These are phyloP conservation scores for Planiliza haematocheilus DNA, from an alignment of 2,113 vertebrate genomes.

Conservation along the genomic window DNA sequence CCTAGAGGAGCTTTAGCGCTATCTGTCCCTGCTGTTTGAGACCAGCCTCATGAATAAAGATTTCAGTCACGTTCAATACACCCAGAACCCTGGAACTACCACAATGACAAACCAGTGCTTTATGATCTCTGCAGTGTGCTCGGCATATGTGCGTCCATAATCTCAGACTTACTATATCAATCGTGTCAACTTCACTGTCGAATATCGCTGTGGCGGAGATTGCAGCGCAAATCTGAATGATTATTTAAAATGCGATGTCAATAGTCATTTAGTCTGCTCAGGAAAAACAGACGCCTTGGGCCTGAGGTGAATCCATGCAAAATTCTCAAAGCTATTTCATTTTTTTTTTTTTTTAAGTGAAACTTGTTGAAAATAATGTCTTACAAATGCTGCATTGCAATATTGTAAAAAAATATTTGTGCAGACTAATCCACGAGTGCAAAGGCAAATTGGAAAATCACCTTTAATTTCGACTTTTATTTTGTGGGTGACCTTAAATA, in stretches of 20 bases:
- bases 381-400: neutral
- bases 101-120: slow-evolving; percentile 79
- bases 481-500: no score
- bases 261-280: slow-evolving; percentile 36
- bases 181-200: slow-evolving; percentile 47
- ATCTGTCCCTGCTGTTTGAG: slow-evolving; percentile 78
- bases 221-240: slow-evolving; percentile 26
- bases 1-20: slow-evolving; percentile 74
- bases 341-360: slow-evolving; percentile 21
- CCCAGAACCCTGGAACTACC: slow-evolving; percentile 72
- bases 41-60: slow-evolving; percentile 81
- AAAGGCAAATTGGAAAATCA: neutral
- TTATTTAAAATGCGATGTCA: slow-evolving; percentile 52
- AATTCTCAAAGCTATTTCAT: slow-evolving; percentile 19
- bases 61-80: slow-evolving; percentile 79
- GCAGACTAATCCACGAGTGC: neutral
- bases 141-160: slow-evolving; percentile 68
- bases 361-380: neutral
- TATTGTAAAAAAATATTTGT: neutral
- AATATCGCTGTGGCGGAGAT: slow-evolving; percentile 17
- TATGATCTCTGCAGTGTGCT: slow-evolving; percentile 77
- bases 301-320: slow-evolving; percentile 23
- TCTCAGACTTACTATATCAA: slow-evolving; percentile 64
- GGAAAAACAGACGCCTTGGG: slow-evolving; percentile 1
- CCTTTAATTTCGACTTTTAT: no score